phyloP scores from a whole-genome alignment of 2,113 vertebrate genomes.

The Neotoma lepida region DNA sequence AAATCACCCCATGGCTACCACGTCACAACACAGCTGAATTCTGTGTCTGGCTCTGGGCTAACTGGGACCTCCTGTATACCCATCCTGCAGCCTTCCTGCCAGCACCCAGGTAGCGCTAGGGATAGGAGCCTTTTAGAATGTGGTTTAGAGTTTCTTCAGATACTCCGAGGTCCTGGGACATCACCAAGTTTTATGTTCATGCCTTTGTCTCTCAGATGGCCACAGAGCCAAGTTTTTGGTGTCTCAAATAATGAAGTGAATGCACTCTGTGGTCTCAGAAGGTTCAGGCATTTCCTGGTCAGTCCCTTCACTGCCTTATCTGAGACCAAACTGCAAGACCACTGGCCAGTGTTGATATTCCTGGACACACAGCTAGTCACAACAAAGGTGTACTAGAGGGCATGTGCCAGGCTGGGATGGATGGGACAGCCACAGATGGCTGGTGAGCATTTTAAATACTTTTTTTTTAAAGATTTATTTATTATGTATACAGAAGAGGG shows the following conservation, averaged over 20 bases:
- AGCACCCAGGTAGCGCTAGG: background rate
- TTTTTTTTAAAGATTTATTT: too few species aligned
- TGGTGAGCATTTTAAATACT: background rate
- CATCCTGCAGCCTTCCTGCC: background rate
- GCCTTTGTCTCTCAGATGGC: background rate
- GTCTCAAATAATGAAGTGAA: background rate
- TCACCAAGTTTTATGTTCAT: background rate
- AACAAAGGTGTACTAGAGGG: background rate
- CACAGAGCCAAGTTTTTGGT: constrained; percentile 33
- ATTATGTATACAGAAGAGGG: too few species aligned
- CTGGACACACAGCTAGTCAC: background rate
- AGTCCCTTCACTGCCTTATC: background rate
- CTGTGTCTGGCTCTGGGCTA: background rate
- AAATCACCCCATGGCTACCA: background rate
- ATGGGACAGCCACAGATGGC: background rate
- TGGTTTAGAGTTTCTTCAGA: background rate
- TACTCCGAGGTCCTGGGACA: background rate
- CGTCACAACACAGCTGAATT: background rate
- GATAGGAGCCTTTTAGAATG: background rate
- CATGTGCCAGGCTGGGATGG: too few species aligned
- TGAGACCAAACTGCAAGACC: background rate
- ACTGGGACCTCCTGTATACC: too few species aligned
- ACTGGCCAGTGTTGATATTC: background rate
- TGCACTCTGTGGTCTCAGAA: background rate
- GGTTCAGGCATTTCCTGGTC: background rate